Evolutionary conservation across 37 sponge, comb jelly and placozoan species (phyloP).

Genomic region (Crambe crambe): DNA sequence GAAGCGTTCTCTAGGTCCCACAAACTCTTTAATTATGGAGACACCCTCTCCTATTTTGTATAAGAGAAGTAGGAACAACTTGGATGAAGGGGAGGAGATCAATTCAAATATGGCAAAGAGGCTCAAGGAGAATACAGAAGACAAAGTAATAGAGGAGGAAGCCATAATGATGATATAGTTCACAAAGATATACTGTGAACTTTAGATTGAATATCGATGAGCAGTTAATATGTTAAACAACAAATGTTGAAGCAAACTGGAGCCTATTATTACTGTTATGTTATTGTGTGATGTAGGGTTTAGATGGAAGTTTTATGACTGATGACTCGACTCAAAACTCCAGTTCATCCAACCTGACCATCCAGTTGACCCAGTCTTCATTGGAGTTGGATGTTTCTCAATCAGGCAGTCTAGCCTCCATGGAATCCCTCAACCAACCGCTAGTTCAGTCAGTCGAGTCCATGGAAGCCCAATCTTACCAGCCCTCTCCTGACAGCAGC

Average conservation of each 20-base stretch:
- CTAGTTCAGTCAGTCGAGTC: not conserved
- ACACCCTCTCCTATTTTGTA: not conserved
- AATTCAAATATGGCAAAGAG: not conserved
- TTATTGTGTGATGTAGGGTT: not conserved
- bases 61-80: not conserved
- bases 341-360: not conserved
- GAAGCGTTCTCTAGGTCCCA: conserved; percentile 19
- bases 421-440: not conserved
- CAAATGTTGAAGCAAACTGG: not conserved
- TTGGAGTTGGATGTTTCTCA: not conserved
- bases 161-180: too few relatives aligned
- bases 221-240: not conserved
- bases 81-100: not conserved
- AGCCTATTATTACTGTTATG: not conserved
- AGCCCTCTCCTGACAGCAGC: conserved; percentile 3
- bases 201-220: too few relatives aligned
- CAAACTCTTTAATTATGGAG: not conserved
- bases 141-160: too few relatives aligned
- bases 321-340: conserved; percentile 1
- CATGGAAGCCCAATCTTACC: not conserved
- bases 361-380: conserved; percentile 4
- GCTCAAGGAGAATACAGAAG: not conserved
- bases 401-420: not conserved
- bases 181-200: too few relatives aligned
- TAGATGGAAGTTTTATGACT: not conserved